These are phyloP conservation scores for Amia ocellicauda DNA, from an alignment of 2,113 vertebrate genomes.

Conservation along the genomic window DNA sequence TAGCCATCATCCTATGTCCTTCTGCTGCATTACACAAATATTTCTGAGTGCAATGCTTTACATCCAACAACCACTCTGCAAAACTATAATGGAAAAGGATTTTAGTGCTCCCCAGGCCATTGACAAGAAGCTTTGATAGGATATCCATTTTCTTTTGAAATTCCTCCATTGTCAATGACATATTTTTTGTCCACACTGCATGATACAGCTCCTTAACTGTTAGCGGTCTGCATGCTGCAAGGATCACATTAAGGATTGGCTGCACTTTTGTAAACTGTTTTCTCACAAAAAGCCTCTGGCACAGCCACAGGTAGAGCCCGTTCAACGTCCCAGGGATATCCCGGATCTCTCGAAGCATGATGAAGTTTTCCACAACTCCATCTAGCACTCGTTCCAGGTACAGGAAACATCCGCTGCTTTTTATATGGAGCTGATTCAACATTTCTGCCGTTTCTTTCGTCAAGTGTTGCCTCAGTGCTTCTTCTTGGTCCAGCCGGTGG, in stretches of 20 bases:
- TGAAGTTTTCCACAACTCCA: constrained; percentile 94
- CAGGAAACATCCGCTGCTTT: constrained; percentile 96
- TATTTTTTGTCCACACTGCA: constrained; percentile 96
- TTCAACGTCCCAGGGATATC: constrained; percentile 97
- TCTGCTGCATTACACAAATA: constrained; percentile 95
- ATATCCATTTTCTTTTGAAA: constrained; percentile 96
- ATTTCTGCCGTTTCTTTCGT: constrained; percentile 98
- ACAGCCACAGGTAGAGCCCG: constrained; percentile 97
- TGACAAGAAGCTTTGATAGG: constrained; percentile 86
- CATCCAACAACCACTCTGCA: constrained; percentile 94
- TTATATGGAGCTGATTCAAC: constrained; percentile 98
- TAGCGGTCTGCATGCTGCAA: constrained; percentile 87
- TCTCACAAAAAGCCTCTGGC: constrained; percentile 94
- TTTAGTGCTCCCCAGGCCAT: constrained; percentile 85
- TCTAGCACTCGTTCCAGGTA: constrained; percentile 95
- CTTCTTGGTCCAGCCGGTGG: constrained; percentile 91
- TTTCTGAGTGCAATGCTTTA: constrained; percentile 97
- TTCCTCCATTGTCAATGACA: constrained; percentile 84
- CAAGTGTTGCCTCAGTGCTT: constrained; percentile 92
- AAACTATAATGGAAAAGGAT: constrained; percentile 98
- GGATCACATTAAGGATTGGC: constrained; percentile 93
- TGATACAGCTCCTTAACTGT: constrained; percentile 86
- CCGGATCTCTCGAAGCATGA: constrained; percentile 94
- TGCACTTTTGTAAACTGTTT: constrained; percentile 98
- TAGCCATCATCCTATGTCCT: constrained; percentile 93